Base-by-base conservation (phyloP, 2,888 invertebrate genomes). In the Furcula furcula region DNA sequence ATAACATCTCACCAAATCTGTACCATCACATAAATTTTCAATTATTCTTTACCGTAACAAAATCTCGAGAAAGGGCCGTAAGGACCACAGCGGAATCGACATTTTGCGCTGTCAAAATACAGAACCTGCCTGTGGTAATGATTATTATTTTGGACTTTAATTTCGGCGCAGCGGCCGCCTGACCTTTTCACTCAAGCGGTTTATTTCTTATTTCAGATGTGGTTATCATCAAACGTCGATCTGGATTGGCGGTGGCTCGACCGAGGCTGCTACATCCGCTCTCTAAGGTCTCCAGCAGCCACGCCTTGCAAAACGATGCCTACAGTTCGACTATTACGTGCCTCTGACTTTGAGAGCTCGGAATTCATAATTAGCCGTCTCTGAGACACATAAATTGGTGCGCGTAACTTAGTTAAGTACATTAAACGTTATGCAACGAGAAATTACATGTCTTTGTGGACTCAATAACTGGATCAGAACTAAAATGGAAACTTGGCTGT, bases 191-290 rank as follows among this genome's bases (percentile, higher is more conserved):
- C 80, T 86, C 82, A 76, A 66, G 50, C 60, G 58, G 41, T 65
- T 62, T 67, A 54, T 70, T 73, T 67, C 67, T 60, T 59, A 69
- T 69, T 75, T 78, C 72, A 67, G 76, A 75, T 69, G 67, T 67
- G 65, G 71, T 82, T 83, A 84, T 84, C 82, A 75, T 78, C 76
- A 72, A 72, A 72, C 69, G 67, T 67, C 55, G 77, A 82, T 81
- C 80, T 76, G 78, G 68, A 74, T 70, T 68, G 63, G 63, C 62
- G 56, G 65, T 60, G 53, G 54, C 43, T 46, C 55, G 65, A 71
- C 62, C 80, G 81, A 82, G 83, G 82, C 81, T 81, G 76, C 76
- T 66, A 80, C 80, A 83, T 84, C 83, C 85, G 82, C 67, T 81
- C 76, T 65, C 73, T 80, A 72, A 81, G 82, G 79, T 78, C 79